Evolutionary conservation across 1,140 invertebrate genomes (phyloP).

Genomic region (Drosophila asahinai): DNA sequence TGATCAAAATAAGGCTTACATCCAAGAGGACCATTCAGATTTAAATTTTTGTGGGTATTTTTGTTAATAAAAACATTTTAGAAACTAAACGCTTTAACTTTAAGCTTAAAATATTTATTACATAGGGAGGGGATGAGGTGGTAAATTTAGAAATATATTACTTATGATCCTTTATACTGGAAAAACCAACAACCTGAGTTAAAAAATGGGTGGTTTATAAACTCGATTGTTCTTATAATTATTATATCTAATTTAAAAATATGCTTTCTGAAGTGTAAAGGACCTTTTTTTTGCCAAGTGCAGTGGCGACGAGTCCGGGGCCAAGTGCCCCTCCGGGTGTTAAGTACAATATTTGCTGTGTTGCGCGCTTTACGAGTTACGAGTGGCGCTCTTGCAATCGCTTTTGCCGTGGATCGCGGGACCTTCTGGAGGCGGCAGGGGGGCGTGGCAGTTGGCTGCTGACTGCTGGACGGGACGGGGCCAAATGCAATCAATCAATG

Average conservation of each 20-base stretch:
- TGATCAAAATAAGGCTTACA: too few species aligned
- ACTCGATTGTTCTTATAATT: too few species aligned
- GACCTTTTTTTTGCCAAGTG: conserved; percentile 5
- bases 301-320: conserved; percentile 14
- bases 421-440: conserved; percentile 16
- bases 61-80: not conserved
- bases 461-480: conserved; percentile 35
- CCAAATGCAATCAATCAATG: conserved; percentile 82
- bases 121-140: too few species aligned
- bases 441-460: conserved; percentile 38
- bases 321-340: conserved; percentile 73
- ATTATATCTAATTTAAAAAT: not conserved
- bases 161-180: not conserved
- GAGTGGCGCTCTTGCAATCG: conserved; percentile 66
- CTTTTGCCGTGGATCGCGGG: not conserved
- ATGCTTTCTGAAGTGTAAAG: not conserved
- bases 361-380: conserved; percentile 70
- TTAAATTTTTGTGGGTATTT: too few species aligned
- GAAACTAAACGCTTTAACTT: not conserved
- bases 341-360: conserved; percentile 81
- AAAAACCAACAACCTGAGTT: too few species aligned
- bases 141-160: too few species aligned
- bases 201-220: too few species aligned
- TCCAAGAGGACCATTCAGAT: too few species aligned
- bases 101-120: not conserved